Base-by-base conservation (phyloP, 2,113 vertebrate species). In the Aphelocoma coerulescens region DNA sequence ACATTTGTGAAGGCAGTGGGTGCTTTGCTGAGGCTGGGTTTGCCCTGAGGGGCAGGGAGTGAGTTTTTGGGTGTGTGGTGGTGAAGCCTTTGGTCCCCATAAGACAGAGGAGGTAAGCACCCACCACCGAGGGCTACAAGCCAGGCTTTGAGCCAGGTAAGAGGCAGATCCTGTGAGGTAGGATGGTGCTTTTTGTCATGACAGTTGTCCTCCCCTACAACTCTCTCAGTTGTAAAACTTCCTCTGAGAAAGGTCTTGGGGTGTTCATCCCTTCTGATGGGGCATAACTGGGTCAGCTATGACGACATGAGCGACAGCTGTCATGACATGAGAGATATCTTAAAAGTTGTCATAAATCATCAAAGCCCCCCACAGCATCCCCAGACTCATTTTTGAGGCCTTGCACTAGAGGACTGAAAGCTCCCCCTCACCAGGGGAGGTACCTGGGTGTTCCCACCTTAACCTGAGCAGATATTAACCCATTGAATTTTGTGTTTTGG, bases 381-480 rank as follows among this genome's bases (percentile, higher is more conserved):
- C 28, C 10, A 44, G 39, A 54, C 23, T 54, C 2, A 27, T n/a
- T 71, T 71, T 9, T 71, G 33, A 62, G 33, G 28, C 7, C 39
- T 46, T 46, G 28, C 23, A 46, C n/a, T 11, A 39, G 23, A 54
- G 65, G 19, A 71, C 28, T 54, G 23, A 62, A 54, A 33, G 11
- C 37, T 43, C 5, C 8, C 8, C 39, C 4, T 1, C 1, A 4
- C 6, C 37, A 32, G 21, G 5, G 11, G 11, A 52, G 14, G 27
- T 27, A 52, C 27, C 32, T 68, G 72, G 14, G 18, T 4, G 2
- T 23, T 77, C 15, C 28, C 32, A 23, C 54, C 46, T 69, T 37
- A 61, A 46, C 18, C 65, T 54, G 55, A 46, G 15, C 12, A 3
- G 19, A 3, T 39, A 22, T 69, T 39, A 23, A 62, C 15, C 22